Percentiles rank a stretch among this genome's conserved stretches.
Evolutionary conservation across 2,888 invertebrate species (phyloP).

Genomic region (Synergus umbraculus): DNA sequence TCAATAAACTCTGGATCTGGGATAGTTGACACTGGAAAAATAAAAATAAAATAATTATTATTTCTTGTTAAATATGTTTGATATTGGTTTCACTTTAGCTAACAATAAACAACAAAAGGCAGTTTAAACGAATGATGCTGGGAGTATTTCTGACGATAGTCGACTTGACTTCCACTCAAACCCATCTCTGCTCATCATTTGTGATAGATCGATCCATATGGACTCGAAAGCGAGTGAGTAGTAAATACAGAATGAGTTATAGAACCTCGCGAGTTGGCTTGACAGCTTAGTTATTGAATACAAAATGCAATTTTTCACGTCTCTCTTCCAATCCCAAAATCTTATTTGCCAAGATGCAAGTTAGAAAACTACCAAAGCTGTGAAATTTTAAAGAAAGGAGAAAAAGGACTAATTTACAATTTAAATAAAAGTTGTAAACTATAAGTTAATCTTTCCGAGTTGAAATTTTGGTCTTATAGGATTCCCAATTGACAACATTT

Average conservation of each 20-base stretch:
- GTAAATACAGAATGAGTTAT: conserved; percentile 61
- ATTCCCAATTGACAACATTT: no score
- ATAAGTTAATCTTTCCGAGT: no score
- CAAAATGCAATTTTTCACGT: conserved; percentile 69
- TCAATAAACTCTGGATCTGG: conserved; percentile 95
- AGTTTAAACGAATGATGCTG: not conserved
- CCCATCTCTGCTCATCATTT: conserved; percentile 46
- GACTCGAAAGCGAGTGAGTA: conserved; percentile 35
- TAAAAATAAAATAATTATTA: not conserved
- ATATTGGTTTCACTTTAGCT: not conserved
- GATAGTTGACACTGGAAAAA: conserved; percentile 81
- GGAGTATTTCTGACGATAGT: not conserved
- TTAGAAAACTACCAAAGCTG: not conserved
- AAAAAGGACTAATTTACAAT: not conserved
- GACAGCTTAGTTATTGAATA: conserved; percentile 72
- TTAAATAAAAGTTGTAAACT: no score
- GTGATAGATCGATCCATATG: conserved; percentile 59
- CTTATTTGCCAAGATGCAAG: not conserved
- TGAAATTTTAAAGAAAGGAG: not conserved
- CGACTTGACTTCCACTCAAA: conserved; percentile 42
- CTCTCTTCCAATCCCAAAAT: conserved; percentile 43
- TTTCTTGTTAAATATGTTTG: not conserved
- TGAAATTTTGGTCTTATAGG: no score
- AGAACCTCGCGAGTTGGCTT: conserved; percentile 59
- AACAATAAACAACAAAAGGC: not conserved